Evolutionary conservation across 2,113 vertebrate species (phyloP), one percentile per base, ranked within the genome.

Genomic region (Spheniscus mendiculus): DNA sequence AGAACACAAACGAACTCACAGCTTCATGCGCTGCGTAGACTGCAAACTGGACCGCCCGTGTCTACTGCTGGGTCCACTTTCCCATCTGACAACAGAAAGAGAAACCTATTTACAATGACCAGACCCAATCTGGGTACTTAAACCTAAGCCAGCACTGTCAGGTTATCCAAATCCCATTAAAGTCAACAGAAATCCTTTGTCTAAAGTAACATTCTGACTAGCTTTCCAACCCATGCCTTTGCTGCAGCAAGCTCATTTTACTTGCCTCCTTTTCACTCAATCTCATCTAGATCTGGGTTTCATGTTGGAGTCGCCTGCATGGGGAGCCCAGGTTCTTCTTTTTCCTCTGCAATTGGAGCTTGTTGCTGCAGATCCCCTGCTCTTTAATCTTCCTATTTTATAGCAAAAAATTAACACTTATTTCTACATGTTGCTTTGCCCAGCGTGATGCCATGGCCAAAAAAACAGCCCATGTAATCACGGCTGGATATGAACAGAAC

Each of bases 1-100:
- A 22, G 6, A 65, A 29, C 15, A 73, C 17, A 70, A 93, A 78
- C 42, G 5, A 42, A 36, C 13, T 53, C 63, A 67, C 12, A 76
- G 40, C 29, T 70, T 78, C 47, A 16, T 50, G 26, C 1, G 0
- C 27, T 45, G 40, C 4, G 2, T 2, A 22, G 19, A 53, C 27
- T 81, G 56, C 30, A 7, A 18, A 49, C 12, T 38, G 25, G 16
- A 62, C 12, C 11, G 44, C 55, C 56, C 45, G 8, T 30, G 7
- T 59, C 49, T 34, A 7, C 13, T 42, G 12, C 14, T 72, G 29
- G 21, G 25, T 42, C 25, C 11, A 32, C 5, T 84, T 94, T 58
- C 55, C 56, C 42, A 42, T 36, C 55, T 80, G 71, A 78, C 1
- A 4, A 22, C 25, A 71, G 34, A 67, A 85, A 13, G 11, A 25